These are phyloP conservation scores for Keiferia lycopersicella DNA, from an alignment of 2,888 invertebrate species.

Conservation along the genomic window DNA sequence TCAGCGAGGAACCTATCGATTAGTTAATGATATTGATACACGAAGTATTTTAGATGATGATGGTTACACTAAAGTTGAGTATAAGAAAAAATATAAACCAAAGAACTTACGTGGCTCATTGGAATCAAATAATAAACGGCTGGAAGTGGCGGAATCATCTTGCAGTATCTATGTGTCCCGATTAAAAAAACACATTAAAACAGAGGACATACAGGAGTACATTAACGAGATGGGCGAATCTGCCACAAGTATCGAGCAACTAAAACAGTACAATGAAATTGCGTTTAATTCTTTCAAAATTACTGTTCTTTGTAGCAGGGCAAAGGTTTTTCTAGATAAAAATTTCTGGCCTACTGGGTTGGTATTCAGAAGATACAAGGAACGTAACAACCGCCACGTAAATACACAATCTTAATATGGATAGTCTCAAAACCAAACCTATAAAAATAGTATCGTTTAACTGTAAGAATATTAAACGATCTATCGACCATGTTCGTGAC, in stretches of 20 bases:
- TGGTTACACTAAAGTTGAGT: no score
- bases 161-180: background rate
- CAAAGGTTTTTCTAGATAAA: background rate
- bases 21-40: no score
- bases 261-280: background rate
- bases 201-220: background rate
- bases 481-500: background rate
- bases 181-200: background rate
- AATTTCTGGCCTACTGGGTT: background rate
- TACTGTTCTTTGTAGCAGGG: background rate
- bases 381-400: background rate
- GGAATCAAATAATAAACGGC: background rate
- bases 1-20: no score
- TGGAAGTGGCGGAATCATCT: background rate
- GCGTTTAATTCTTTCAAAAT: constrained; percentile 1
- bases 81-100: background rate
- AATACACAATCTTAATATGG: background rate
- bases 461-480: background rate
- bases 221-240: background rate
- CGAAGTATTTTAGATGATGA: no score
- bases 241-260: background rate
- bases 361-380: constrained; percentile 2
- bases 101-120: constrained; percentile 5
- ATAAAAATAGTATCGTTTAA: background rate
- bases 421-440: background rate